Evolutionary conservation across 1,140 invertebrate genomes (phyloP).

Genomic region (Drosophila ercepeae): DNA sequence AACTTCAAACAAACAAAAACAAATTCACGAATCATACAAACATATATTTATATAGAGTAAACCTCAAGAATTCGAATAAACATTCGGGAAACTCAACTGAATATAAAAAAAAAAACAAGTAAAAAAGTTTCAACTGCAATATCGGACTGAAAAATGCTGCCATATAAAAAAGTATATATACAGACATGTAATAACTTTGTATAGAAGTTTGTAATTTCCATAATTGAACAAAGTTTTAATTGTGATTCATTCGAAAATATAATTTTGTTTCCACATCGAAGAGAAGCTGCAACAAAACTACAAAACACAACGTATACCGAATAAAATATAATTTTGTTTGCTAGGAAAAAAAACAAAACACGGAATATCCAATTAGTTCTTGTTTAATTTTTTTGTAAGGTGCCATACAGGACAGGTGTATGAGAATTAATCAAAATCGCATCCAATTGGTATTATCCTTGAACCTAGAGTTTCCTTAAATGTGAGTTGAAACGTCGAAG

Average conservation of each 20-base stretch:
- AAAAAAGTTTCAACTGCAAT: conserved; percentile 57
- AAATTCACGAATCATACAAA: conserved; percentile 14
- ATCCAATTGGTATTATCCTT: conserved; percentile 24
- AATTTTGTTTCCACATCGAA: conserved; percentile 75
- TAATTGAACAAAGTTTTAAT: conserved; percentile 62
- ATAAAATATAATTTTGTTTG: conserved; percentile 60
- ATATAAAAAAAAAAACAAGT: conserved; percentile 8
- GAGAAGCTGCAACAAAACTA: conserved; percentile 30
- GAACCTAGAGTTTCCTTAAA: conserved; percentile 27
- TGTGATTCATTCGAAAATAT: conserved; percentile 77
- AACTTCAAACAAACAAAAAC: conserved; percentile 47
- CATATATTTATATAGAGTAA: conserved; percentile 24
- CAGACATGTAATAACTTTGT: conserved; percentile 21
- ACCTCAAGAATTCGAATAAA: conserved; percentile 35
- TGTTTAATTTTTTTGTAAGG: conserved; percentile 16
- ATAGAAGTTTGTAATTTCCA: conserved; percentile 30
- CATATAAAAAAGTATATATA: conserved; percentile 56
- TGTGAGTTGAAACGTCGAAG: conserved; percentile 24
- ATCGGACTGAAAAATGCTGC: conserved; percentile 78
- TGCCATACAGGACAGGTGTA: conserved; percentile 38
- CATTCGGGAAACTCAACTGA: conserved; percentile 22
- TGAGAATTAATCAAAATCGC: conserved; percentile 45
- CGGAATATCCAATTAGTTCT: conserved; percentile 14
- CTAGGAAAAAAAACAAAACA: conserved; percentile 15
- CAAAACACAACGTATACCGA: conserved; percentile 52